phyloP scores from a whole-genome alignment of 2,113 vertebrate genomes.

The Petroica traversi region DNA sequence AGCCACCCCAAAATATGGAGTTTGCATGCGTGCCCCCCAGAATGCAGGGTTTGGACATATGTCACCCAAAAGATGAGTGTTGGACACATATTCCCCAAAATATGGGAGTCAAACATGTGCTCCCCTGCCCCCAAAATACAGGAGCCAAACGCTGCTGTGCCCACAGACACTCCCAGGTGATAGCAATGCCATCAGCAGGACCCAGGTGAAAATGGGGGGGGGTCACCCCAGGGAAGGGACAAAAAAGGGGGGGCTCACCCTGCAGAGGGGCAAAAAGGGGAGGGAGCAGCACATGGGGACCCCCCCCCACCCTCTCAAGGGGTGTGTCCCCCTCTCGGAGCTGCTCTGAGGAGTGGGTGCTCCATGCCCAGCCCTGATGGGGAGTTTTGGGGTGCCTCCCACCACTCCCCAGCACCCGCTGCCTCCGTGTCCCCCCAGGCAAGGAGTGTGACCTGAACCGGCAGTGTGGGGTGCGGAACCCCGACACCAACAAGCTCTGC shows the following conservation, averaged over 20 bases:
- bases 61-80: not conserved
- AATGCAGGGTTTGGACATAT: not conserved
- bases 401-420: not conserved
- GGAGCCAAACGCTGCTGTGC: not conserved
- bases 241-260: not conserved
- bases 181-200: not conserved
- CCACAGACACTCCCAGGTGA: not conserved
- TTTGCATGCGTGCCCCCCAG: not conserved
- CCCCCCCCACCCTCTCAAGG: not conserved
- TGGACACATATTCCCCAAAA: not conserved
- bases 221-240: not conserved
- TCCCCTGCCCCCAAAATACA: not conserved
- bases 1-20: not conserved
- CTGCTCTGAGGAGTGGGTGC: not conserved
- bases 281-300: not conserved
- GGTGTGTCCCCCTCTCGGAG: not conserved
- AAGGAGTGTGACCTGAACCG: conserved; percentile 92
- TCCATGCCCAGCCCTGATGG: not conserved
- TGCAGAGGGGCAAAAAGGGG: not conserved
- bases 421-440: conserved; percentile 68
- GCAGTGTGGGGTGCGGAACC: conserved; percentile 91
- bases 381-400: not conserved
- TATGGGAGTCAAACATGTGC: not conserved
- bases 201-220: not conserved
- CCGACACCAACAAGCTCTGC: conserved; percentile 91